These are phyloP conservation scores for Donacobius atricapilla DNA, from an alignment of 2,113 vertebrate species.

Conservation along the genomic window DNA sequence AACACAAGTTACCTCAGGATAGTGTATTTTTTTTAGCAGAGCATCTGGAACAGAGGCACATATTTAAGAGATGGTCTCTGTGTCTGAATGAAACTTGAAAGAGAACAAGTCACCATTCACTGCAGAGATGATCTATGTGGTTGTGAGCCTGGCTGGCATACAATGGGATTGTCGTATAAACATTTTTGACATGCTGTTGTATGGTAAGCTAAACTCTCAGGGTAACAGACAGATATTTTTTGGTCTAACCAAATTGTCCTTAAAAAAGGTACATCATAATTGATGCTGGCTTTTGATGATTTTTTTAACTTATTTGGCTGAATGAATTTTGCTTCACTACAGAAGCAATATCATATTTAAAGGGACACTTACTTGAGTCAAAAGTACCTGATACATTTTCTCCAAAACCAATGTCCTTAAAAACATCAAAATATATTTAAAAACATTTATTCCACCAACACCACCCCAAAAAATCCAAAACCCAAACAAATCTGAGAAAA, in stretches of 20 bases:
- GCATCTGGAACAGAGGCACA: neutral
- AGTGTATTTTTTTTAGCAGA: neutral
- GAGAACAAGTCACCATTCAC: neutral
- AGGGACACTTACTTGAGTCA: neutral
- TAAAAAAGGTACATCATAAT: neutral
- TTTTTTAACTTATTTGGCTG: neutral
- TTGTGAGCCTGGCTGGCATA: neutral
- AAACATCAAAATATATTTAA: neutral
- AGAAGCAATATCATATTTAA: neutral
- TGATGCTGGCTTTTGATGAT: neutral
- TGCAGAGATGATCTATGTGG: neutral
- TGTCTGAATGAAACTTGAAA: neutral
- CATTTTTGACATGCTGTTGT: neutral
- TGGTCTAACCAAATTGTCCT: neutral
- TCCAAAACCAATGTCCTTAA: neutral
- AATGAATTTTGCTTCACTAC: neutral
- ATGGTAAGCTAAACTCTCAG: neutral
- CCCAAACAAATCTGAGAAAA: neutral
- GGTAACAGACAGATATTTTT: neutral
- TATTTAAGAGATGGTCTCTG: neutral
- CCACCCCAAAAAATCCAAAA: rapidly evolving
- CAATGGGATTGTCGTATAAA: neutral
- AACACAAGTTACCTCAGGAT: neutral
- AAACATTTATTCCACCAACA: neutral
- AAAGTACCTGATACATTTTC: neutral